Evolutionary conservation across 2,888 invertebrate genomes (phyloP), one percentile per base, ranked within the genome.

Genomic region (Acrobeloides nanus): DNA sequence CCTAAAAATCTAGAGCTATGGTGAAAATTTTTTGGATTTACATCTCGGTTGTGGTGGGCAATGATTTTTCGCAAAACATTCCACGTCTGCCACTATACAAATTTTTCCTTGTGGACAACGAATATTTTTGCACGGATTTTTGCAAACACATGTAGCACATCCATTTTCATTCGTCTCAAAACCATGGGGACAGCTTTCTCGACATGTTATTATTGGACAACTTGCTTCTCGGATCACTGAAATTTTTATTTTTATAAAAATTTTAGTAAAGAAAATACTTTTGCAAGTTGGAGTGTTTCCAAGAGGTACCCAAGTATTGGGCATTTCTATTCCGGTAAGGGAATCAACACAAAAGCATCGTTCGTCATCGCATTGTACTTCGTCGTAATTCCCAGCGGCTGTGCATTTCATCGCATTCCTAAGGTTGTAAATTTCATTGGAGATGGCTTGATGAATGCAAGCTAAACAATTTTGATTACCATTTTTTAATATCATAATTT

Each of bases 1-100:
- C 66, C 66, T 66, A 48, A 39, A 54, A 25, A 34, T n/a, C 18
- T 7, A n/a, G n/a, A n/a, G n/a, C n/a, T n/a, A n/a, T n/a, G n/a
- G n/a, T n/a, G 7, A 35, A 35, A 7, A 17, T 43, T 21, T 26
- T 42, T 7, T 40, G 7, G 12, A 15, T 46, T 35, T 46, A 61
- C 69, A 69, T 57, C 69, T 44, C 4, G 68, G 68, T 43, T 67
- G 68, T 3, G 51, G 48, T 6, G 57, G 56, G 41, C 69, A 69
- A 34, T 63, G 58, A 12, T 49, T 53, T 5, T 47, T 46, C 38
- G 62, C 54, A 35, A 58, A 53, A 42, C 69, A 69, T 8, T 60
- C 55, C 5, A 69, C 67, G 10, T 56, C 44, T 4, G 58, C 53
- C 53, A 65, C 51, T 1, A 61, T 47, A 38, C 69, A 69, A 10